Evolutionary conservation across 2,797 vertebrate species (phyloP), one percentile per base, ranked within the genome.

Genomic region (Rhyacichthys aspro): DNA sequence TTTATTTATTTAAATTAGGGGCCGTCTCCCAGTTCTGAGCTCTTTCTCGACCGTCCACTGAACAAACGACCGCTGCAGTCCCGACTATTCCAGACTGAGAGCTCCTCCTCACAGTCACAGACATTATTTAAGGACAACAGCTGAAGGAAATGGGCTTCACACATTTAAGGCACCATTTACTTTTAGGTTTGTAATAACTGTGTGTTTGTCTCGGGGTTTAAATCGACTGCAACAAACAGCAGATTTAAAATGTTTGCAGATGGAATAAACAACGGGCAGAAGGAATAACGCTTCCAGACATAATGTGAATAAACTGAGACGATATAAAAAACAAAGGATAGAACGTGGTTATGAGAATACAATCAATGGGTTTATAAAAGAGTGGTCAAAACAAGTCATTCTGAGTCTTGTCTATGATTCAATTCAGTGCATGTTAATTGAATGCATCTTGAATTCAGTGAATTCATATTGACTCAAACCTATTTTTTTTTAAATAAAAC

Each of bases 1-100:
- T 72, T 76, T 80, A 79, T 82, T 87, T 79, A 81, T 82, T 82
- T 80, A 85, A 79, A 75, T 88, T 76, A 78, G 60, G 48, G 69
- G 41, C 28, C 41, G 43, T 61, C 55, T 65, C 67, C 39, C 28
- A 54, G 50, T 73, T 73, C 57, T 43, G 43, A 68, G 76, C 44
- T 65, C 43, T 49, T 55, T 18, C 49, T 70, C 34, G 52, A 65
- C 44, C 42, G 14, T 50, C 53, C 56, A 73, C 47, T 53, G 34
- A 1, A 67, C 43, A 65, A 59, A 70, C 44, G 9, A 37, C 55
- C 7, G 0, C 28, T 39, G 16, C 12, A 17, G 34, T 14, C 39
- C 45, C n/a, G 57, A 57, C 50, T 36, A 41, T 55, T 16, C 55
- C 10, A 43, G 54, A 32, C 39, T 56, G 17, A 57, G 12, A 59